Base-by-base conservation (phyloP, 2,888 invertebrate species). In the Phyllotreta cruciferae region DNA sequence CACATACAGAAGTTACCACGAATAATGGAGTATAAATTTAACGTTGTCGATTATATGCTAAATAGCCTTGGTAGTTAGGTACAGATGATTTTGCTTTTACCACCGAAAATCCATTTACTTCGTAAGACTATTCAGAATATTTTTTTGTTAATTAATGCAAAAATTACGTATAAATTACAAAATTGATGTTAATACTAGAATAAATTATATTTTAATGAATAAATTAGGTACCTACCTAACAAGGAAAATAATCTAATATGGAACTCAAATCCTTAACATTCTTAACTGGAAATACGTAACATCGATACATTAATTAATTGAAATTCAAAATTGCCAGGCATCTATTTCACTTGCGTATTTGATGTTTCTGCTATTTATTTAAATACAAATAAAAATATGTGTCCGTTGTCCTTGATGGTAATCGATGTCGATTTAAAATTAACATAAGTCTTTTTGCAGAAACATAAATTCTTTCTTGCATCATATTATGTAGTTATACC, bases 21-120 rank as follows among this genome's bases (percentile, higher is more conserved):
- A 60, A 64, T 64, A 64, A 64, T 64, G 64, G 64, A 50, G 24
- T 57, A 64, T 64, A 64, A 64, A 64, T 64, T 64, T 56, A 44
- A 9, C 9, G 49, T 42, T 64, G 64, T 57, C 61, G 47, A 54
- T 57, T 61, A 39, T 64, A 64, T 56, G 63, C 58, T 54, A 58
- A 58, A 41, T 42, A 11, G 24, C 24, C 24, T 24, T 24, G 24
- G 24, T 24, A 52, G 44, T 47, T 47, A n/a, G 34, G 47, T 8
- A 7, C 8, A 8, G 47, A 14, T 44, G 24, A 24, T 24, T 24
- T 24, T 24, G 24, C 24, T 24, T 24, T 24, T 24, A 24, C 24
- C 24, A 24, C 24, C 24, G 24, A 24, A 24, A 24, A 24, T 24
- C 24, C 24, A 24, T 24, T 24, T 24, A 24, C 24, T 24, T 24